phyloP scores from a whole-genome alignment of 2,797 vertebrate species.

The Betta splendens region DNA sequence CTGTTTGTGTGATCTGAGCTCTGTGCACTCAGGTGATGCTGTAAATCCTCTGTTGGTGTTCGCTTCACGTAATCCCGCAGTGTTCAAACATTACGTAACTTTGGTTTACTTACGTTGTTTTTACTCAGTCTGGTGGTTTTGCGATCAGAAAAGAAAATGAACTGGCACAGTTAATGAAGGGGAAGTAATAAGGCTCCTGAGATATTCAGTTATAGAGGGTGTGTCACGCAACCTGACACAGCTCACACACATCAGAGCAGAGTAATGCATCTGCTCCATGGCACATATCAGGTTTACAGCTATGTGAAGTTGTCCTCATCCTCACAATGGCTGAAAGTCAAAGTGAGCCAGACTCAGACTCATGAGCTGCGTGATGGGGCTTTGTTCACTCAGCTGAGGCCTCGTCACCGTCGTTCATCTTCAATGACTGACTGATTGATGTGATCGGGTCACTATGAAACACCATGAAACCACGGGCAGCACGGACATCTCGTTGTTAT shows the following conservation, averaged over 20 bases:
- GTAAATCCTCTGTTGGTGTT: not conserved
- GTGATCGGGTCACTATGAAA: conserved; percentile 13
- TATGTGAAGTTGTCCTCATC: conserved; percentile 30
- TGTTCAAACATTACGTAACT: no score
- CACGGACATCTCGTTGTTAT: not conserved
- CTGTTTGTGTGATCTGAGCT: conserved; percentile 15
- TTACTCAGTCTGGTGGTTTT: not conserved
- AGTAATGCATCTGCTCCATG: conserved; percentile 45
- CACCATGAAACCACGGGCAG: no score
- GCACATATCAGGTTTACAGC: conserved; percentile 1
- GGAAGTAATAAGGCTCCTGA: conserved; percentile 38
- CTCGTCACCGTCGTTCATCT: no score
- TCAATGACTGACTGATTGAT: no score
- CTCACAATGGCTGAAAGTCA: conserved; percentile 18
- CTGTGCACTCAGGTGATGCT: conserved; percentile 6
- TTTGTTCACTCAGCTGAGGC: conserved; percentile 20
- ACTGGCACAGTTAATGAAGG: conserved; percentile 26
- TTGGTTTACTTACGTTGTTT: not conserved
- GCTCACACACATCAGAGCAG: conserved; percentile 43
- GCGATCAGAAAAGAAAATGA: conserved; percentile 3
- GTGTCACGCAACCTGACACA: conserved; percentile 71
- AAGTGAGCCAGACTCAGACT: conserved; percentile 20
- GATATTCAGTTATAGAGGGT: conserved; percentile 55
- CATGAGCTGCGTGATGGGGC: conserved; percentile 13
- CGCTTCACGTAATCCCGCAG: conserved; percentile 17